A percentile compares a stretch with the other conserved stretches of the same genome.
phyloP scores from a whole-genome alignment of 23 tunicate genomes.

The Trididemnum clinides region DNA sequence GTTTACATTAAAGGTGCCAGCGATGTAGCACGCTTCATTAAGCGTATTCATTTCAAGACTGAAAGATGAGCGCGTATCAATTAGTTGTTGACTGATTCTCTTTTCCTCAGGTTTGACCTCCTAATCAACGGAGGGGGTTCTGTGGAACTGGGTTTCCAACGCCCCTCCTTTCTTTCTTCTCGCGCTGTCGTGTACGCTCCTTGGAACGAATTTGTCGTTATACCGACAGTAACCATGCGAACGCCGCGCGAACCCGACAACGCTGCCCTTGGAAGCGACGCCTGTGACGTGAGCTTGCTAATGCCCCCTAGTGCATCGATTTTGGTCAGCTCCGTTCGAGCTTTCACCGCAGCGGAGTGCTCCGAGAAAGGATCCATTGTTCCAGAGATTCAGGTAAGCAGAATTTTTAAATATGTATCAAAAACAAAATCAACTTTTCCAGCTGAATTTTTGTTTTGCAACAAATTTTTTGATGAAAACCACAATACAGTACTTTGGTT shows the following conservation, averaged over 20 bases:
- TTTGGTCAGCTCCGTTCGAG: constrained; percentile 53
- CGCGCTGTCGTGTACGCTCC: constrained; percentile 48
- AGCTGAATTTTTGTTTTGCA: too few species aligned
- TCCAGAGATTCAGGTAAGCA: constrained; percentile 91
- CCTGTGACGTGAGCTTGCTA: constrained; percentile 69
- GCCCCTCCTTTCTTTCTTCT: constrained; percentile 52
- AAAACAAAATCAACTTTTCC: too few species aligned
- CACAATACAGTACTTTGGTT: too few species aligned
- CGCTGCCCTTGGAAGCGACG: background rate
- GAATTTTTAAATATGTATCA: too few species aligned
- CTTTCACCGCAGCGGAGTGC: constrained; percentile 74
- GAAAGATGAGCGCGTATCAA: background rate
- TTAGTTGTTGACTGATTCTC: background rate
- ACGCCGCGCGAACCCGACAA: constrained; percentile 59
- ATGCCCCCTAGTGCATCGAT: constrained; percentile 47
- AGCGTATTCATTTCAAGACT: too few species aligned
- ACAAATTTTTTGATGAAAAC: too few species aligned
- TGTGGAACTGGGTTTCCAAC: constrained; percentile 40
- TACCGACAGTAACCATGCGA: constrained; percentile 57
- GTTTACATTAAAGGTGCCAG: too few species aligned
- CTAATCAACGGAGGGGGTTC: constrained; percentile 87
- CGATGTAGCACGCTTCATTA: too few species aligned
- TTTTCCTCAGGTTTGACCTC: constrained; percentile 70
- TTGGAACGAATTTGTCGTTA: constrained; percentile 76
- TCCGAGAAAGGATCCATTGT: constrained; percentile 74